These are phyloP conservation scores for Ceratitis capitata DNA, from an alignment of 1,140 invertebrate species.

Conservation along the genomic window DNA sequence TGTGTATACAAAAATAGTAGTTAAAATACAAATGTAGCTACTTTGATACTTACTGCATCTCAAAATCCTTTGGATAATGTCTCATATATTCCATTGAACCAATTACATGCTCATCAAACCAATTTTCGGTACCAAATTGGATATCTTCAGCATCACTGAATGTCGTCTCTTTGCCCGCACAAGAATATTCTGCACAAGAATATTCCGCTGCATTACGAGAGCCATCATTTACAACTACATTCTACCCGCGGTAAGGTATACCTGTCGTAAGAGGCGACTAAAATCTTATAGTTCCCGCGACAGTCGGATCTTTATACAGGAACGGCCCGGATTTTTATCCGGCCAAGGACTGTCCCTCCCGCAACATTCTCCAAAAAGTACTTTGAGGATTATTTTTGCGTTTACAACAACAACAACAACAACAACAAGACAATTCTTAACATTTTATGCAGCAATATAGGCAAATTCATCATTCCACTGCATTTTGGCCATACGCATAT, in stretches of 20 bases:
- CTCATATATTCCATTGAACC: not conserved
- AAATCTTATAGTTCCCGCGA: no score
- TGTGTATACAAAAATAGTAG: not conserved
- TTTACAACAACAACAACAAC: no score
- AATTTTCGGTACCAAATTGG: not conserved
- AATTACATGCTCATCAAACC: not conserved
- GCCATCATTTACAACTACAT: constrained; percentile 42
- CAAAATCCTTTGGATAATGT: not conserved
- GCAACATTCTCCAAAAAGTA: no score
- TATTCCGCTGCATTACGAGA: constrained; percentile 46
- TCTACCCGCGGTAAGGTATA: no score
- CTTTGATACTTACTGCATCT: not conserved
- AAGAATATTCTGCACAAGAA: constrained; percentile 37
- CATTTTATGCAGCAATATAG: constrained; percentile 41
- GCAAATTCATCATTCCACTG: constrained; percentile 47
- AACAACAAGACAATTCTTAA: constrained; percentile 43
- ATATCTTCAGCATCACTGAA: not conserved
- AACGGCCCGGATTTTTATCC: no score
- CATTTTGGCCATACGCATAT: constrained; percentile 42
- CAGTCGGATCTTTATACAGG: no score
- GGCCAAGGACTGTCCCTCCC: no score
- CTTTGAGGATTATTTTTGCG: no score
- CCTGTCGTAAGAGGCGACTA: no score
- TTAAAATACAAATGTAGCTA: not conserved
- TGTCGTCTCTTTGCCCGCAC: not conserved